phyloP scores from a whole-genome alignment of 2,888 invertebrate species.

The Apeira syringaria region DNA sequence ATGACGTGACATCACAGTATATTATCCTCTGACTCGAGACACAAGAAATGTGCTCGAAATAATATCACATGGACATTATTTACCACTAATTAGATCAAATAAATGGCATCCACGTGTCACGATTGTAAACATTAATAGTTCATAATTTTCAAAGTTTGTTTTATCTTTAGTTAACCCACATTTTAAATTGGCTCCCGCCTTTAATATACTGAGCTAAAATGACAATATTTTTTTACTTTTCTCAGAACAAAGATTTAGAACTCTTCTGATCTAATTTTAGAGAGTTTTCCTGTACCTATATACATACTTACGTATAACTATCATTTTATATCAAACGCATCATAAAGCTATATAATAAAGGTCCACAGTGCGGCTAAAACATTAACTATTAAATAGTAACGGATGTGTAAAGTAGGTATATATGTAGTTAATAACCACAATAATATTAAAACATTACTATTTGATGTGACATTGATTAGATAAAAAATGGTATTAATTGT shows the following conservation, averaged over 20 bases:
- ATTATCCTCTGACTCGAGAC: constrained; percentile 27
- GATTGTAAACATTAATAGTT: constrained; percentile 30
- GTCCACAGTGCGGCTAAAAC: constrained; percentile 16
- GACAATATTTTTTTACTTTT: constrained; percentile 33
- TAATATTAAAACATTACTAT: constrained; percentile 1
- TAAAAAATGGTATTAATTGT: background rate
- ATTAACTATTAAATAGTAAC: constrained; percentile 4
- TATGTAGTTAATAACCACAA: background rate
- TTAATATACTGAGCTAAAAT: constrained; percentile 24
- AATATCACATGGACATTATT: constrained; percentile 32
- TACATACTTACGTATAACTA: no score
- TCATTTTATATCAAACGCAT: constrained; percentile 2
- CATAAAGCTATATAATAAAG: constrained; percentile 16
- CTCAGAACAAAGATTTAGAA: constrained; percentile 28
- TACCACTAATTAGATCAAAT: constrained; percentile 37
- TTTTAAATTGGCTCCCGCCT: constrained; percentile 32
- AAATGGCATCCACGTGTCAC: constrained; percentile 32
- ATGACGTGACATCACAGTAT: constrained; percentile 28
- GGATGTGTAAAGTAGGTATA: background rate
- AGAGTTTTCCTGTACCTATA: no score
- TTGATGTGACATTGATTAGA: background rate
- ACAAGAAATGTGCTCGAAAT: constrained; percentile 19
- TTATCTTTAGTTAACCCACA: constrained; percentile 29
- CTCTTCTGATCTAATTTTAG: constrained; percentile 31
- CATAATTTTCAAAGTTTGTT: constrained; percentile 31